Conservation (phyloP, 2,888 invertebrate species). For the Erebia epiphron region DNA sequence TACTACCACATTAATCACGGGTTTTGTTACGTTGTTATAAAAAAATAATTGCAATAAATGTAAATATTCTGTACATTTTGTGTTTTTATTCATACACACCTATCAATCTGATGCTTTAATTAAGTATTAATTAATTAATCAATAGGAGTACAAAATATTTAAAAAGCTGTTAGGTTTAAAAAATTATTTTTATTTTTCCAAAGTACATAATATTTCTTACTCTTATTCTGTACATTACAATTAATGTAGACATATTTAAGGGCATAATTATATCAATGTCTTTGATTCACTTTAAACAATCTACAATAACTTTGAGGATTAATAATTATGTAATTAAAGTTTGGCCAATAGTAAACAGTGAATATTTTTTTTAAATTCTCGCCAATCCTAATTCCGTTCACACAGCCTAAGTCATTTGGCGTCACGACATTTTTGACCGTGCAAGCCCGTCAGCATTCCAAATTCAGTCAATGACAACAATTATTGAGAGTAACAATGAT, state of each 20-base stretch:
- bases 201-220: neutral
- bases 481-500: too few relatives aligned
- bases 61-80: slow-evolving; percentile 26
- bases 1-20: neutral
- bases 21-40: slow-evolving; percentile 15
- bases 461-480: too few relatives aligned
- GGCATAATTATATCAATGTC: too few relatives aligned
- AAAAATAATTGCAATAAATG: slow-evolving; percentile 28
- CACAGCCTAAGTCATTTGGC: too few relatives aligned
- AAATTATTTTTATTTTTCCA: neutral
- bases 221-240: slow-evolving; percentile 1
- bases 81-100: neutral
- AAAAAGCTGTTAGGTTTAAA: neutral
- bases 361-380: too few relatives aligned
- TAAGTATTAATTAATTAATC: neutral
- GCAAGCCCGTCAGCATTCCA: too few relatives aligned
- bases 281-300: too few relatives aligned
- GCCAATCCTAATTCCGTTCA: too few relatives aligned
- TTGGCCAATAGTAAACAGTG: too few relatives aligned
- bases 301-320: too few relatives aligned
- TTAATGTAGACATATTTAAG: neutral
- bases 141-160: neutral
- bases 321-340: too few relatives aligned
- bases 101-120: neutral
- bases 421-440: too few relatives aligned